phyloP scores from a whole-genome alignment of 2,797 vertebrate genomes.

The Babyrousa celebensis region DNA sequence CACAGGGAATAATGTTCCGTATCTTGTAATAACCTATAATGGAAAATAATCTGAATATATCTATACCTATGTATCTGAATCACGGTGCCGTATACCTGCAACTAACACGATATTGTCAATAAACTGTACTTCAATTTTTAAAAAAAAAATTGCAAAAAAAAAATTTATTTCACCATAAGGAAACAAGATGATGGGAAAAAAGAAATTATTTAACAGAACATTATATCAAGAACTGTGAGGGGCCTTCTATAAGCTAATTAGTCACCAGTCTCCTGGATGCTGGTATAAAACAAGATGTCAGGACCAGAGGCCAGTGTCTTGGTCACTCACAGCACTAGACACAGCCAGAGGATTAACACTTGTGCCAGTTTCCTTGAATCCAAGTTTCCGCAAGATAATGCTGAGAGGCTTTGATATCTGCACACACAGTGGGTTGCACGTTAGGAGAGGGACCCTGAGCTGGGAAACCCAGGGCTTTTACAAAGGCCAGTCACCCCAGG shows the following conservation, averaged over 20 bases:
- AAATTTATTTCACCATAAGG: background rate
- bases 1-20: background rate
- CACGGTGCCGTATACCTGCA: background rate
- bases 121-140: background rate
- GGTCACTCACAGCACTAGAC: background rate
- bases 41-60: background rate
- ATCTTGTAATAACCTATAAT: too few species aligned
- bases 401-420: background rate
- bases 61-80: background rate
- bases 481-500: background rate
- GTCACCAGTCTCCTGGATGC: background rate
- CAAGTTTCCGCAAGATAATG: background rate
- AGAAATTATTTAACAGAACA: slow-evolving; percentile 6
- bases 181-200: slow-evolving; percentile 34
- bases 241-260: background rate
- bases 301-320: background rate
- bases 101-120: background rate
- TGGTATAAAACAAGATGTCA: background rate
- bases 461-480: background rate
- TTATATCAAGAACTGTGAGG: background rate
- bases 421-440: background rate
- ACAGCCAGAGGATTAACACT: background rate
- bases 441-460: background rate
- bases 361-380: background rate
- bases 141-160: background rate